Percentiles rank a stretch among this genome's conserved stretches.
phyloP scores from a whole-genome alignment of 2,888 invertebrate species.

The Heliconius sara region DNA sequence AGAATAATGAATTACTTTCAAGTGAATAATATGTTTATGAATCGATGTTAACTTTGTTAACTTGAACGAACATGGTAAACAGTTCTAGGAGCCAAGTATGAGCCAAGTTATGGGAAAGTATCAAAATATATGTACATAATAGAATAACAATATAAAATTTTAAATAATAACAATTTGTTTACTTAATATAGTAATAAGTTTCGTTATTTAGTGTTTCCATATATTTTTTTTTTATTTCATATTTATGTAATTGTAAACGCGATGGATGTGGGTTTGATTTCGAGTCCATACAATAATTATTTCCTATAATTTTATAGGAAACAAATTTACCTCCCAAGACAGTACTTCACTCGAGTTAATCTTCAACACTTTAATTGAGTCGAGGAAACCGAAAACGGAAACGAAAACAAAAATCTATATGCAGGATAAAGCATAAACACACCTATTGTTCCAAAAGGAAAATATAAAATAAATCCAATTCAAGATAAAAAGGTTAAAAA shows the following conservation, averaged over 20 bases:
- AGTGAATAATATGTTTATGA: conserved; percentile 6
- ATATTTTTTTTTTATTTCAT: neutral
- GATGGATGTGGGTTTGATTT: no score
- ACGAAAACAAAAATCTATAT: no score
- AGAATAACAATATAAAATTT: conserved; percentile 4
- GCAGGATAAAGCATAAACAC: no score
- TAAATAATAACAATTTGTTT: neutral
- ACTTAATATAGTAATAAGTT: neutral
- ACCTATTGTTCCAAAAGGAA: no score
- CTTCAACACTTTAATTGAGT: no score
- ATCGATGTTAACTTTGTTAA: neutral
- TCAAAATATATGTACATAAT: neutral
- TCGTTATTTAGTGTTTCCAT: neutral
- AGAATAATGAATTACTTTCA: conserved; percentile 3
- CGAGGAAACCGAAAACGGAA: no score
- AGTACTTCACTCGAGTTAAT: no score
- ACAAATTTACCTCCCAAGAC: no score
- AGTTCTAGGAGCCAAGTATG: no score
- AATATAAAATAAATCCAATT: conserved; percentile 1
- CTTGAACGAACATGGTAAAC: neutral
- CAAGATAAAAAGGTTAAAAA: neutral
- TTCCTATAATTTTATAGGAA: no score
- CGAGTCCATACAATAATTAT: no score
- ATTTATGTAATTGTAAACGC: no score
- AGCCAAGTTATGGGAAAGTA: neutral